phyloP scores from a whole-genome alignment of 92 coral and sea anemone species.

The Chrysogorgia sp. region DNA sequence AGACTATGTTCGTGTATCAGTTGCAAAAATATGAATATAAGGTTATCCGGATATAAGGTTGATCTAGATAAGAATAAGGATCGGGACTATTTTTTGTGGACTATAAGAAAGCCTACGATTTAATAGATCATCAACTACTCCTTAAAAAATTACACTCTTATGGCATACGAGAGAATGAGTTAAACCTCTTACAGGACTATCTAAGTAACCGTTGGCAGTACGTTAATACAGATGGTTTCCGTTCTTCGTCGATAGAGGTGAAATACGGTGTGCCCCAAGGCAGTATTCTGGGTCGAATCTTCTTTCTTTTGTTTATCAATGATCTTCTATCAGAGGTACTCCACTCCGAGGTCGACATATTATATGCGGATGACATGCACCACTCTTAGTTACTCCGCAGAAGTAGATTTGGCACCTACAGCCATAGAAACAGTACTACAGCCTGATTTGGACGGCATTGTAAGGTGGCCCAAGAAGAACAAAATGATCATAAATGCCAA shows the following conservation, averaged over 20 bases:
- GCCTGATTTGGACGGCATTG: slow-evolving; percentile 50
- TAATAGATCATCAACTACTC: slow-evolving; percentile 30
- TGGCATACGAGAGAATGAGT: slow-evolving; percentile 34
- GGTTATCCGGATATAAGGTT: no score
- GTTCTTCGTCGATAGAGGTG: no score
- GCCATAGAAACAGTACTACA: slow-evolving; percentile 47
- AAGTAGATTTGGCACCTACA: slow-evolving; percentile 48
- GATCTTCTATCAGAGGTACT: slow-evolving; percentile 23
- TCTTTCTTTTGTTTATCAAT: slow-evolving; percentile 17
- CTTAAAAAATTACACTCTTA: slow-evolving; percentile 21
- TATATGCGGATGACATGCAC: slow-evolving; percentile 54
- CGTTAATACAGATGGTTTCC: no score
- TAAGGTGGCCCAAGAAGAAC: slow-evolving; percentile 46
- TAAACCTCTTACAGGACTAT: slow-evolving; percentile 23
- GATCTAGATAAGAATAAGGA: slow-evolving; percentile 46
- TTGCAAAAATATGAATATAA: no score
- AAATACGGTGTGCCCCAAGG: slow-evolving; percentile 27
- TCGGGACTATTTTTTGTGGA: slow-evolving; percentile 30
- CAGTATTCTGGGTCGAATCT: slow-evolving; percentile 26
- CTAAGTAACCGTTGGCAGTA: neutral
- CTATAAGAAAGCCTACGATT: slow-evolving; percentile 39
- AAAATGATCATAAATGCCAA: slow-evolving; percentile 49
- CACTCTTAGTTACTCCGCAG: slow-evolving; percentile 47
- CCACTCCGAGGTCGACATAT: slow-evolving; percentile 28
- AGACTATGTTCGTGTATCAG: no score